phyloP scores from a whole-genome alignment of 2,113 vertebrate species.

The Gymnogyps californianus region DNA sequence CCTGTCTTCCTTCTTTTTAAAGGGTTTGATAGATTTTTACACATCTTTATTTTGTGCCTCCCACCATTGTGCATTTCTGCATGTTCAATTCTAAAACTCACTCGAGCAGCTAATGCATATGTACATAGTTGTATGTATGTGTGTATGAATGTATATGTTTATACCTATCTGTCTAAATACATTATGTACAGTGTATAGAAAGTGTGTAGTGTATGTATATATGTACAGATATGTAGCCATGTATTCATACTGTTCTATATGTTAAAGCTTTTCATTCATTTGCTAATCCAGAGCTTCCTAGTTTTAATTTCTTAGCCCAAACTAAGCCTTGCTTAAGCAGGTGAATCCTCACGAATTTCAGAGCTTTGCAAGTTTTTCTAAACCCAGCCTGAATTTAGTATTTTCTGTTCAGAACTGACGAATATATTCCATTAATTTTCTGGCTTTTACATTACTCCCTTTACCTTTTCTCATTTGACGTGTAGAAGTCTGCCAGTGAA shows the following conservation, averaged over 20 bases:
- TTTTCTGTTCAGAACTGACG: neutral
- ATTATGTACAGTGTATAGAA: slow-evolving; percentile 73
- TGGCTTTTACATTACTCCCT: neutral
- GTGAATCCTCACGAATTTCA: neutral
- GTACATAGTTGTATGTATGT: slow-evolving; percentile 63
- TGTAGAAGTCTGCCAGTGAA: neutral
- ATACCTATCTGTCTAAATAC: slow-evolving; percentile 44
- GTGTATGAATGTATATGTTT: slow-evolving; percentile 70
- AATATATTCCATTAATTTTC: neutral
- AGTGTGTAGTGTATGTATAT: slow-evolving; percentile 54
- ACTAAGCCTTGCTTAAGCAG: neutral
- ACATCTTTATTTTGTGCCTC: slow-evolving; percentile 26
- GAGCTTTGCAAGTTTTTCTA: neutral
- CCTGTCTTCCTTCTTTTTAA: neutral
- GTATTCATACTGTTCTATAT: neutral
- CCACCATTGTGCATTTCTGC: slow-evolving; percentile 19
- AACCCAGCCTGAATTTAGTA: neutral
- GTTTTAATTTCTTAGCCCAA: neutral
- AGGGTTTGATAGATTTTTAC: neutral
- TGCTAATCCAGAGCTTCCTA: slow-evolving; percentile 29
- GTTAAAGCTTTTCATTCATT: slow-evolving; percentile 28
- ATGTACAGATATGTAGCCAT: slow-evolving; percentile 68
- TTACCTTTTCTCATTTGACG: neutral
- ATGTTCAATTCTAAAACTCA: slow-evolving; percentile 11
- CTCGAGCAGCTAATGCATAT: slow-evolving; percentile 6